Evolutionary conservation across 2,888 invertebrate species (phyloP), one percentile per base, ranked within the genome.

Genomic region (Dryadula phaetusa): DNA sequence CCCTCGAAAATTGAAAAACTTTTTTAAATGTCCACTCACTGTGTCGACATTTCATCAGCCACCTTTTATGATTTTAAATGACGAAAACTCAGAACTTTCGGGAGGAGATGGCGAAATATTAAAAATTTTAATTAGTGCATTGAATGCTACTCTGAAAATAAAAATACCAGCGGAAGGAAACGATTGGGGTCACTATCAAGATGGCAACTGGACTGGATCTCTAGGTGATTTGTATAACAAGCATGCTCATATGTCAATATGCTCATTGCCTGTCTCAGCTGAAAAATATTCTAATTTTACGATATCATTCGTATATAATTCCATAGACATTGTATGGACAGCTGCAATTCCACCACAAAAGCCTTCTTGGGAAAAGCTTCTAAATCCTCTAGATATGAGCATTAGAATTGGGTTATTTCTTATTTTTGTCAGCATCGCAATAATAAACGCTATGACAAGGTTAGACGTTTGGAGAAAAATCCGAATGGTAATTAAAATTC

Each of bases 131-230:
- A 77, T 79, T 3, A 69, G 76, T 12, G 74, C 78, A 65, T 72
- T 88, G 16, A 88, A 88, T 47, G 87, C 85, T 3, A 79, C 83
- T 0, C 74, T 87, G n/a, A 61, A 72, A 14, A 71, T 87, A 5
- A 77, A 68, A 66, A 76, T 76, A 37, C 82, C 86, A 0, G 28
- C 47, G 2, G 74, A 74, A 4, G 79, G 77, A 2, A 62, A 66
- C 6, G 78, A 78, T 49, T 79, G 78, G 73, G 86, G 86, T 2
- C 71, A 72, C 32, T 84, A 73, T 63, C 67, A 72, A 66, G 73
- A 83, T 69, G 77, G 79, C 37, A 85, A 81, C 70, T 87, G 87
- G 87, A 85, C 87, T n/a, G 87, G 87, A 0, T 83, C 85, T 8
- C 72, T 87, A 12, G 87, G 87, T 1, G 85, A 86, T 16, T 74